Evolutionary conservation across 2,888 invertebrate genomes (phyloP), one percentile per base, ranked within the genome.

Genomic region (Epinotia demarniana): DNA sequence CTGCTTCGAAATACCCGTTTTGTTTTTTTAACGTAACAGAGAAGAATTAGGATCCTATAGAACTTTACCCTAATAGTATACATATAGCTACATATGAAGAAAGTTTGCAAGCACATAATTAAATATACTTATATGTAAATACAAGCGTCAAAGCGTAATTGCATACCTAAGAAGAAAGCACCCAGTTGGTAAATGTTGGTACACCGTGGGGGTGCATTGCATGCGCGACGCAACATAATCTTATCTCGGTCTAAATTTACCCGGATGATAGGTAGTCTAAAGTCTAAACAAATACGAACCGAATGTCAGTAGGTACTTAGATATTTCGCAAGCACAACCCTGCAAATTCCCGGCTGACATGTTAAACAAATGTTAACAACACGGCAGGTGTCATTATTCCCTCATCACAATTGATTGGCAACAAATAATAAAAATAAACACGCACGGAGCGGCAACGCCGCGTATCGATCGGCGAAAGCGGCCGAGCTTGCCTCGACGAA

Each of bases 391-490:
- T 88, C 87, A 90, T 87, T 86, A 88, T 87, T 87, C 86, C 85
- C 83, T 85, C 83, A 81, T 85, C 74, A 84, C 88, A 90, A 90
- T 89, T 89, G 89, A 90, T 90, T 88, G 87, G 87, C 86, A 89
- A 88, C 87, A 90, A 86, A 84, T 82, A 84, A 89, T 89, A 90
- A 90, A 89, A 90, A 89, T 90, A 89, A 89, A 89, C 86, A 87
- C 71, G 73, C 81, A 85, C 90, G 84, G 86, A 87, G 83, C 86
- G 93, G 93, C 93, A 92, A 92, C 93, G 88, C 86, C 90, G 92
- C 92, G 70, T 82, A 93, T 92, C 91, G 93, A 92, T 91, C 88
- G 81, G 67, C 61, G 72, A 72, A 75, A 75, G 71, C 72, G 72
- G 66, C 61, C 60, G 43, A 27, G 75, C 33, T 53, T 53, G 55